phyloP scores from a whole-genome alignment of 2,113 vertebrate species.

The human (Homo sapiens) region DNA sequence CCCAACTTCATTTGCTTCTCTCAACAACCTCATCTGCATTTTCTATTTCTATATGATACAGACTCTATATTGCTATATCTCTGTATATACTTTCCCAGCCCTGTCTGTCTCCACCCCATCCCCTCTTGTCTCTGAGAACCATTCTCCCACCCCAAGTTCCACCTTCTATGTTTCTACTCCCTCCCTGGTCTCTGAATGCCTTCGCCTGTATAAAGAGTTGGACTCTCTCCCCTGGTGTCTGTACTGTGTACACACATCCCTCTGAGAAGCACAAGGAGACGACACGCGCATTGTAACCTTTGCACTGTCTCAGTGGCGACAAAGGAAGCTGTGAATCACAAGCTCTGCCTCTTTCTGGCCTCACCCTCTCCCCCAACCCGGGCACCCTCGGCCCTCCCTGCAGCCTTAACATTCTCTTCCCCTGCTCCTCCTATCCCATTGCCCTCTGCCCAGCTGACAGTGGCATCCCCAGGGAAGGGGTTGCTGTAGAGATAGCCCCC shows the following conservation, averaged over 20 bases:
- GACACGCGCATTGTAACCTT: constrained; percentile 91
- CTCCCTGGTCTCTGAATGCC: constrained; percentile 86
- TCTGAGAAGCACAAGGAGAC: constrained; percentile 91
- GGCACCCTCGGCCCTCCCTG: constrained; percentile 58
- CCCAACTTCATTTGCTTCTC: constrained; percentile 76
- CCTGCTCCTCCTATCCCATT: background rate
- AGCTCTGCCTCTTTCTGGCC: constrained; percentile 79
- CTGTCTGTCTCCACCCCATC: constrained; percentile 56
- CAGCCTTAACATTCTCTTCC: constrained; percentile 69
- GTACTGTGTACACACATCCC: constrained; percentile 91
- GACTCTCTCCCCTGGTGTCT: constrained; percentile 88
- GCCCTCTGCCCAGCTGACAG: constrained; percentile 48
- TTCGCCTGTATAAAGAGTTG: constrained; percentile 89
- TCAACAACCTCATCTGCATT: constrained; percentile 83
- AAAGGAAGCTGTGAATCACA: constrained; percentile 87
- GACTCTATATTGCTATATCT: constrained; percentile 88
- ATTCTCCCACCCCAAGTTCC: background rate
- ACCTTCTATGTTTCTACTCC: constrained; percentile 60
- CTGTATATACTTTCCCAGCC: constrained; percentile 83
- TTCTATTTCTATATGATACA: constrained; percentile 88
- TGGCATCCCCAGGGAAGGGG: constrained; percentile 4
- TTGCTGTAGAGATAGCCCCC: background rate
- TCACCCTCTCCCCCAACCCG: background rate
- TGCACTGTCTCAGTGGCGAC: constrained; percentile 86
- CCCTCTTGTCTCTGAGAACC: constrained; percentile 71